Percentiles rank a stretch among this genome's conserved stretches.
phyloP scores from a whole-genome alignment of 1,140 invertebrate species.

The Rhopalosiphum padi region DNA sequence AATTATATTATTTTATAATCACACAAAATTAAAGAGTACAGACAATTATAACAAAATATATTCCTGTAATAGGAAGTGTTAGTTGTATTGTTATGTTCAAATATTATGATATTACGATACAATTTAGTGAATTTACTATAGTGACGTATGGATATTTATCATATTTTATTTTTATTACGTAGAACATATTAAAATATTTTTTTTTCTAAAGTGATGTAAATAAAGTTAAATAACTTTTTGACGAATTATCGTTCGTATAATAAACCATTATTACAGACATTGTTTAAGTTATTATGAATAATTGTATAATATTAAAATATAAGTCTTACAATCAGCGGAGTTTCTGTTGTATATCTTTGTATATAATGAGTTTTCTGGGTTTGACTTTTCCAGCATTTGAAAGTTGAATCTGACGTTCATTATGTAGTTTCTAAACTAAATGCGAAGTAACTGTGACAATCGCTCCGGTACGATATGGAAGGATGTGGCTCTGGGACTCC shows the following conservation, averaged over 20 bases:
- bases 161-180: neutral
- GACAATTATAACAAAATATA: neutral
- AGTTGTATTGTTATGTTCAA: neutral
- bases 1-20: neutral
- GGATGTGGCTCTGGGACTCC: neutral
- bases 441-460: neutral
- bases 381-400: slow-evolving; percentile 15
- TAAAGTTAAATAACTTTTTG: neutral
- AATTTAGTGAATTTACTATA: neutral
- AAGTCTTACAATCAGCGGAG: neutral
- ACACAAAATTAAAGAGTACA: neutral
- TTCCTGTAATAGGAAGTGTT: neutral
- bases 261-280: neutral
- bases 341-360: neutral
- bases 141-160: neutral
- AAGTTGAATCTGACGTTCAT: slow-evolving; percentile 37
- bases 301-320: slow-evolving; percentile 39
- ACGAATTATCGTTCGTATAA: neutral
- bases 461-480: neutral
- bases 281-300: slow-evolving; percentile 30
- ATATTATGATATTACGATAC: neutral
- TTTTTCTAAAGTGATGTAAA: neutral
- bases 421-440: slow-evolving; percentile 46
- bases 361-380: slow-evolving; percentile 35
- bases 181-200: neutral